phyloP scores from a whole-genome alignment of 2,888 invertebrate genomes.

The Caenorhabditis sp. region DNA sequence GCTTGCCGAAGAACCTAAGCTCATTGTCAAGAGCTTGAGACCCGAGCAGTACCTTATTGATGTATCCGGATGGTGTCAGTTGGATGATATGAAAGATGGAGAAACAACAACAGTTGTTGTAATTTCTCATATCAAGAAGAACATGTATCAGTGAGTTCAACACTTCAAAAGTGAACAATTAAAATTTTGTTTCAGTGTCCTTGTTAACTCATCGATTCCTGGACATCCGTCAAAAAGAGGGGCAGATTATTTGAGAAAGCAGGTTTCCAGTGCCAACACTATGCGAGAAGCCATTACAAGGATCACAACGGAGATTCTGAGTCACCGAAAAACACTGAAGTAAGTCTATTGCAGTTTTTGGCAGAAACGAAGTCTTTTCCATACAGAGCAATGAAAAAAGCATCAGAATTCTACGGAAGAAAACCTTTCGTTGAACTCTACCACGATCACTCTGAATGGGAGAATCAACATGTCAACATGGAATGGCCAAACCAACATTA shows the following conservation, averaged over 20 bases:
- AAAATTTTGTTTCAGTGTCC: slow-evolving; percentile 18
- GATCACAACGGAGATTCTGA: slow-evolving; percentile 22
- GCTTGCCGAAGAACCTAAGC: not conserved
- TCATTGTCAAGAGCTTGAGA: slow-evolving; percentile 25
- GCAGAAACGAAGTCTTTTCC: no score
- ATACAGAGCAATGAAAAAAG: slow-evolving; percentile 25
- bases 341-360: slow-evolving; percentile 10
- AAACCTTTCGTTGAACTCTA: slow-evolving; percentile 12
- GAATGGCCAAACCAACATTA: slow-evolving; percentile 31
- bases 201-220: slow-evolving; percentile 38
- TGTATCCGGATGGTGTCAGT: slow-evolving; percentile 25
- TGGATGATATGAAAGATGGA: slow-evolving; percentile 22
- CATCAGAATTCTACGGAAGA: slow-evolving; percentile 9
- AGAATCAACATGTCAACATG: slow-evolving; percentile 33
- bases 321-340: slow-evolving; percentile 25
- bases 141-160: slow-evolving; percentile 35
- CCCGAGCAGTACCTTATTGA: slow-evolving; percentile 32
- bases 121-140: slow-evolving; percentile 46
- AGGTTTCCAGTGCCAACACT: slow-evolving; percentile 3
- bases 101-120: slow-evolving; percentile 39
- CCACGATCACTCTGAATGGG: slow-evolving; percentile 24
- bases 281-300: slow-evolving; percentile 17
- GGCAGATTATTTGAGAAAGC: not conserved
- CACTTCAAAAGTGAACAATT: not conserved
- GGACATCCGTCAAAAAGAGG: slow-evolving; percentile 36